Evolutionary conservation across 2,888 invertebrate species (phyloP).

Genomic region (Cyaniris semiargus): DNA sequence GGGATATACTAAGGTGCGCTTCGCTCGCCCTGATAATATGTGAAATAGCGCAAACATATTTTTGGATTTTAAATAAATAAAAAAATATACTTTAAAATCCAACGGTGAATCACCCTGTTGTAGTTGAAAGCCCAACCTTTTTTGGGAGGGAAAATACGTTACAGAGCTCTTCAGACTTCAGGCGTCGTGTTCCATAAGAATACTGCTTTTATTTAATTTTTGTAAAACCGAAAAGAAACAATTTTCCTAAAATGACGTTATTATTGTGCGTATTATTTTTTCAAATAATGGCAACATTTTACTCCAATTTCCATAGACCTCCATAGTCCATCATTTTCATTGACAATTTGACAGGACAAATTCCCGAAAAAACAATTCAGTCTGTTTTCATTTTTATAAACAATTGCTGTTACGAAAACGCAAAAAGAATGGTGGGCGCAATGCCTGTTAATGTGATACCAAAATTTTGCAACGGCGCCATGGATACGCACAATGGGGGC

Average conservation of each 20-base stretch:
- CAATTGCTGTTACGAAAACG: constrained; percentile 73
- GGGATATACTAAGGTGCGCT: too few relatives aligned
- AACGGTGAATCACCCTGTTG: too few relatives aligned
- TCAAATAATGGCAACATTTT: constrained; percentile 25
- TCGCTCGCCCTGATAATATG: too few relatives aligned
- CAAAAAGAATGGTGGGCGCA: constrained; percentile 77
- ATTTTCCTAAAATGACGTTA: neutral
- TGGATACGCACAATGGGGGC: constrained; percentile 75
- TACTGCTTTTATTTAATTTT: too few relatives aligned
- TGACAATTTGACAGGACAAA: constrained; percentile 30
- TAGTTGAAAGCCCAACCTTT: too few relatives aligned
- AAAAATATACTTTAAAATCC: too few relatives aligned
- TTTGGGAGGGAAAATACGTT: too few relatives aligned
- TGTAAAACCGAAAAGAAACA: too few relatives aligned
- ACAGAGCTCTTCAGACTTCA: too few relatives aligned
- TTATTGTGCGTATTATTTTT: neutral
- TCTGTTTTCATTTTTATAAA: constrained; percentile 72
- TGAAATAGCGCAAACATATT: too few relatives aligned
- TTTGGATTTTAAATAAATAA: too few relatives aligned
- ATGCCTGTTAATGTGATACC: constrained; percentile 78
- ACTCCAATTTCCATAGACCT: constrained; percentile 7
- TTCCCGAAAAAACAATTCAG: constrained; percentile 57
- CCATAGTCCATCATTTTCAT: constrained; percentile 13
- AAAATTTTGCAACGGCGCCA: constrained; percentile 76
- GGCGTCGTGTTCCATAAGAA: too few relatives aligned